Conservation (phyloP, 1,140 invertebrate genomes). For the Stenopsyche tienmushanensis region DNA sequence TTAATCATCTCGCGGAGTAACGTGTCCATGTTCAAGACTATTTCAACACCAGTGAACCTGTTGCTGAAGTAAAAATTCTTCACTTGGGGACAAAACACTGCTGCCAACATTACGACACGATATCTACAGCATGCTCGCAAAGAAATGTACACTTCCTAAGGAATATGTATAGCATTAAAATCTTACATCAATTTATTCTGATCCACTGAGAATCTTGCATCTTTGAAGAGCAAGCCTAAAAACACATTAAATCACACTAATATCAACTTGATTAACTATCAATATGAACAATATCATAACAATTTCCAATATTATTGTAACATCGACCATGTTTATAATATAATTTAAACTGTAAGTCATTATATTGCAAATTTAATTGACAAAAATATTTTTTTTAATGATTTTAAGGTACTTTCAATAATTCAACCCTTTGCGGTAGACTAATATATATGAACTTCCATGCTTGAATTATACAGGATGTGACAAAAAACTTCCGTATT, state of each 20-base stretch:
- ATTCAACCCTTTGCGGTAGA: too few relatives aligned
- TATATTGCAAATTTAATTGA: too few relatives aligned
- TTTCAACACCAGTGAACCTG: conserved; percentile 4
- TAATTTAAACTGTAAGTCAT: too few relatives aligned
- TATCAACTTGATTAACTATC: neutral
- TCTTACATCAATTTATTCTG: neutral
- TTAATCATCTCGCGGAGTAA: too few relatives aligned
- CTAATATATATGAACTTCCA: too few relatives aligned
- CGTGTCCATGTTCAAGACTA: conserved; percentile 4
- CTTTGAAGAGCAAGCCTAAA: too few relatives aligned
- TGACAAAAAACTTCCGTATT: too few relatives aligned
- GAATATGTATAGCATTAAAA: neutral
- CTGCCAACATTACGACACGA: neutral
- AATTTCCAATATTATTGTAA: neutral
- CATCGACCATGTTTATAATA: too few relatives aligned
- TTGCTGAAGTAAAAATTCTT: conserved; percentile 2
- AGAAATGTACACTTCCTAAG: neutral
- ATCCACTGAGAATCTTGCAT: too few relatives aligned
- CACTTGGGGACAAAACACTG: conserved; percentile 16
- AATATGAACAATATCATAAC: neutral
- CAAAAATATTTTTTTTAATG: too few relatives aligned
- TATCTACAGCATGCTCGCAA: neutral
- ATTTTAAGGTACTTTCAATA: too few relatives aligned
- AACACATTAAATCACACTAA: neutral
- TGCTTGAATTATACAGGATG: too few relatives aligned